A percentile compares a stretch with the other conserved stretches of the same genome.
Evolutionary conservation across 1,140 invertebrate species (phyloP).

Genomic region (Diabrotica virgifera): DNA sequence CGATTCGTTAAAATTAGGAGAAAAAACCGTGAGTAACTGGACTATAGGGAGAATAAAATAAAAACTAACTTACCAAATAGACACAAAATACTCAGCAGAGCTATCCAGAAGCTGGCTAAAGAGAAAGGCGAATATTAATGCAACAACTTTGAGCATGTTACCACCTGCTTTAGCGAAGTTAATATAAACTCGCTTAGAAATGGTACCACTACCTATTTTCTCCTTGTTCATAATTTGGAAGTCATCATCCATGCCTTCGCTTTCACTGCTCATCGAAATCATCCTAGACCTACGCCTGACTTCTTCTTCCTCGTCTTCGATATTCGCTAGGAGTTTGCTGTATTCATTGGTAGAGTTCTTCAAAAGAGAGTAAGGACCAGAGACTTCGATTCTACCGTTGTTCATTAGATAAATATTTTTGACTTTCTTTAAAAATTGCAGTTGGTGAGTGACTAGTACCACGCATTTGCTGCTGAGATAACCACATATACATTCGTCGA

Average conservation of each 20-base stretch:
- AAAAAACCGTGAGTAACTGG: no score
- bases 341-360: conserved; percentile 62
- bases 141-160: conserved; percentile 43
- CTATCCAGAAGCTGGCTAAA: conserved; percentile 16
- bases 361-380: conserved; percentile 61
- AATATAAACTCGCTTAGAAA: conserved; percentile 57
- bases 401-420: conserved; percentile 64
- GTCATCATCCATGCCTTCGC: not conserved
- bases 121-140: conserved; percentile 18
- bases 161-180: conserved; percentile 61
- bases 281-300: conserved; percentile 11
- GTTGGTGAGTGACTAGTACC: conserved; percentile 83
- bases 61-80: conserved; percentile 56
- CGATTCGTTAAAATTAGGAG: no score
- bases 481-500: conserved; percentile 65
- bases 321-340: conserved; percentile 53
- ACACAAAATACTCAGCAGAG: conserved; percentile 50
- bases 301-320: conserved; percentile 12
- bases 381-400: conserved; percentile 57
- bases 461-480: conserved; percentile 68
- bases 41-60: no score
- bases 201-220: conserved; percentile 51
- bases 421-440: conserved; percentile 78
- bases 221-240: conserved; percentile 25
- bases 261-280: conserved; percentile 16